Evolutionary conservation across 2,797 vertebrate genomes (phyloP).

Genomic region (Gymnothorax javanicus): DNA sequence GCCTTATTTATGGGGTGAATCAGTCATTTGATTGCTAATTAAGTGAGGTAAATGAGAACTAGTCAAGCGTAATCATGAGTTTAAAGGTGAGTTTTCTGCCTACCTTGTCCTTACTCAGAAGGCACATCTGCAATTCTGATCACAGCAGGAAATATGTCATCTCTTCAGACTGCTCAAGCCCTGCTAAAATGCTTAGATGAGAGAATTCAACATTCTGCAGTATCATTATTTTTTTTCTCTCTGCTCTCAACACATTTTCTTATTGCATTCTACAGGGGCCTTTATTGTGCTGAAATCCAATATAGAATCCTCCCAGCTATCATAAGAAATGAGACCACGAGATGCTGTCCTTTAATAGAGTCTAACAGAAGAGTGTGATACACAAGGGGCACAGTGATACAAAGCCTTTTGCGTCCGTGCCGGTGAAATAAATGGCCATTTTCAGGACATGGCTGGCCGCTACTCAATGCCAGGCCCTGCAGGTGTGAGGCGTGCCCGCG

Average conservation of each 20-base stretch:
- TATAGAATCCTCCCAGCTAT: background rate
- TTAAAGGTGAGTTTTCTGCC: too few relatives aligned
- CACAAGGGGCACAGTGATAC: background rate
- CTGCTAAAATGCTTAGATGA: background rate
- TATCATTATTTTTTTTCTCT: background rate
- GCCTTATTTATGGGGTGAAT: too few relatives aligned
- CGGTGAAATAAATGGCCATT: background rate
- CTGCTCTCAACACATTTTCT: background rate
- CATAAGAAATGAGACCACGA: background rate
- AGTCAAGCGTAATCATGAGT: too few relatives aligned
- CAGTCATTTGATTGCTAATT: too few relatives aligned
- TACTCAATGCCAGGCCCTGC: background rate
- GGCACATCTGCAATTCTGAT: too few relatives aligned
- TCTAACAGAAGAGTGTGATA: too few relatives aligned
- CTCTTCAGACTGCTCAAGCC: background rate
- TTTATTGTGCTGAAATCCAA: too few relatives aligned
- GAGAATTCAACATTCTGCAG: background rate
- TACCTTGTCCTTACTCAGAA: too few relatives aligned
- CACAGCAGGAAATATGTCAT: too few relatives aligned
- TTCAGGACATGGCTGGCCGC: background rate
- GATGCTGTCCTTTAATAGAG: background rate
- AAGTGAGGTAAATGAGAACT: too few relatives aligned
- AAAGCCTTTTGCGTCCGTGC: background rate
- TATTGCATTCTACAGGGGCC: background rate
- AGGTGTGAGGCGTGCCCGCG: background rate